phyloP scores from a whole-genome alignment of 2,113 vertebrate genomes.

The Oncorhynchus keta region DNA sequence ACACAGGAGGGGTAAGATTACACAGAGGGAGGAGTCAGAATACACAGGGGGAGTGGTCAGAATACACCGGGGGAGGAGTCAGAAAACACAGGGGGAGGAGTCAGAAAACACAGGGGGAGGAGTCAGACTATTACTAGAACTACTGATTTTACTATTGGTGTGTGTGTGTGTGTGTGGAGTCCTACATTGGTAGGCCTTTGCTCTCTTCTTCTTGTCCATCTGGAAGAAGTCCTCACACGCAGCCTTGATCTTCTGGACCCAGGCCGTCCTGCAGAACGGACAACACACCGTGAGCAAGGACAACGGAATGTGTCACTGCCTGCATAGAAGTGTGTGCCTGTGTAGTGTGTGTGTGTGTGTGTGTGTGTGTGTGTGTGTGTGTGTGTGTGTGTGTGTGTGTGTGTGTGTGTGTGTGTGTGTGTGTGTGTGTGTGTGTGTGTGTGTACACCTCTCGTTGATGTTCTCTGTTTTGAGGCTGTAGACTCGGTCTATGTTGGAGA shows the following conservation, averaged over 20 bases:
- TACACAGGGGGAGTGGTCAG: too few species aligned
- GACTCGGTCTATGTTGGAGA: slow-evolving; percentile 94
- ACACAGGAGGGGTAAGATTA: too few species aligned
- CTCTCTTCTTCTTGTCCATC: slow-evolving; percentile 90
- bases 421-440: not conserved
- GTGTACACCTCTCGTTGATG: slow-evolving; percentile 88
- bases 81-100: too few species aligned
- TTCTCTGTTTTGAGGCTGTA: slow-evolving; percentile 90
- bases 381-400: not conserved
- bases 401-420: too few species aligned
- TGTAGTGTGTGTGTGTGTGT: not conserved
- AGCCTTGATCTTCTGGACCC: slow-evolving; percentile 96
- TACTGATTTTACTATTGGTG: too few species aligned
- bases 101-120: too few species aligned
- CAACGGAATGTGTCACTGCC: not conserved
- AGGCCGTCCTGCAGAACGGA: slow-evolving; percentile 81
- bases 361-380: not conserved
- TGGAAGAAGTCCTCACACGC: slow-evolving; percentile 91
- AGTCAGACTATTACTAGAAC: too few species aligned
- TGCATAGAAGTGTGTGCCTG: not conserved
- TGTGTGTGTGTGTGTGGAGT: too few species aligned
- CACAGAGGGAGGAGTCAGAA: too few species aligned
- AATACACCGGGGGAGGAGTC: too few species aligned
- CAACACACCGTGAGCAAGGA: not conserved
- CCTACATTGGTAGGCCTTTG: slow-evolving; percentile 91